Base-by-base conservation (phyloP, 1,140 invertebrate genomes). In the Anastrepha ludens region DNA sequence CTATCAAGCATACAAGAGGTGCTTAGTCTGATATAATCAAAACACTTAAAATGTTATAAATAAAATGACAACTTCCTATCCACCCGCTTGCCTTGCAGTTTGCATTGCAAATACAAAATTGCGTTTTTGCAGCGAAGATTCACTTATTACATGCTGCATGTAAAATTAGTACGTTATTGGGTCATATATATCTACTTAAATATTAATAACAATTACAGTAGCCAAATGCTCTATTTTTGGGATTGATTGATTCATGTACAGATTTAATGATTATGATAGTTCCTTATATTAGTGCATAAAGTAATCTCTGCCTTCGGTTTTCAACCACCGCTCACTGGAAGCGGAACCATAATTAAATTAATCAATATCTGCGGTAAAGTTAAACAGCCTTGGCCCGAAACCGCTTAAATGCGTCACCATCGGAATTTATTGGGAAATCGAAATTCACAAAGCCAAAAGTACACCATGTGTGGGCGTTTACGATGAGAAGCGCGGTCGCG, bases 331-430 rank as follows among this genome's bases (percentile, higher is more conserved):
- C 85, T 86, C 29, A 29, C 29, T 60, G 85, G 41, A 60, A 86
- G 1, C 2, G 60, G 20, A 15, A n/a, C 20, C 20, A 29, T 29
- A 44, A 62, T 44, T n/a, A 13, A 44, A 50, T 74, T 50, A 74
- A 74, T 74, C 41, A 29, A 74, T 74, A 74, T 47, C 13, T 50
- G 29, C 39, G 9, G 3, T 50, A 47, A 74, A 4, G 70, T 70
- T 70, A 17, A 74, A 74, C 29, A 64, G 85, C 85, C 64, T 85
- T 85, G 60, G 60, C 64, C 39, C 20, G 47, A 47, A 65, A 44
- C 65, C 65, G 17, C 20, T 64, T 62, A 60, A 86, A 86, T 86
- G 85, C 60, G 60, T 65, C 60, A 65, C 41, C 85, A 64, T 41
- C 44, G 50, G 60, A 41, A 74, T 74, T 15, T 47, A 20, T 50